Conservation (phyloP, 2,113 vertebrate species). For the Synodontis membranacea region DNA sequence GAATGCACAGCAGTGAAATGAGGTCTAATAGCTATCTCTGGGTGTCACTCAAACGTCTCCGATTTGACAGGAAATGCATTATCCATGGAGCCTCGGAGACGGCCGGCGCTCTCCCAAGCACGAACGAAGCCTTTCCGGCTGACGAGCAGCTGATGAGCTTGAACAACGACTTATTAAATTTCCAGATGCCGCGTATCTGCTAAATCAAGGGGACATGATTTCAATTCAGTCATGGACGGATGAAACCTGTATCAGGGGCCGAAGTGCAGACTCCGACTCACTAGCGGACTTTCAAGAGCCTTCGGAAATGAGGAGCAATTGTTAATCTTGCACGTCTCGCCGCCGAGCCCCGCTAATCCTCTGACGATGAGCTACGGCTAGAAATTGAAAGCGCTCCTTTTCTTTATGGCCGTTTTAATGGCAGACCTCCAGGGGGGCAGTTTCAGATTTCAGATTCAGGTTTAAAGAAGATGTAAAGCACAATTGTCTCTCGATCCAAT, state of each 20-base stretch:
- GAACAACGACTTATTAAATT: conserved; percentile 67
- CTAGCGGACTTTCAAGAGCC: conserved; percentile 7
- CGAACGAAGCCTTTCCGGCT: conserved; percentile 35
- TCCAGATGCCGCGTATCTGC: conserved; percentile 63
- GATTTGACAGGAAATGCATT: conserved; percentile 59
- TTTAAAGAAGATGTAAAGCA: conserved; percentile 62
- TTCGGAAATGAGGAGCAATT: conserved; percentile 56
- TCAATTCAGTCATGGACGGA: conserved; percentile 69
- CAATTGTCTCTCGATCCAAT: conserved; percentile 76
- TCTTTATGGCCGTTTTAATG: conserved; percentile 44
- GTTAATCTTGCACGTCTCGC: conserved; percentile 51
- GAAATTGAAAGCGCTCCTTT: conserved; percentile 58
- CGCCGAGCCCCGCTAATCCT: conserved; percentile 52
- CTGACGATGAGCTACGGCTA: conserved; percentile 53
- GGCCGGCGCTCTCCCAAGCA: conserved; percentile 33
- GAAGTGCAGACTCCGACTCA: conserved; percentile 50
- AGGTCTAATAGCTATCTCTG: conserved; percentile 59
- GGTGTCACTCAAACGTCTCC: conserved; percentile 64
- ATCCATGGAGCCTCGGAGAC: conserved; percentile 50
- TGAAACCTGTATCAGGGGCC: conserved; percentile 56
- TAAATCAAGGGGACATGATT: conserved; percentile 64
- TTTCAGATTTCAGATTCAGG: conserved; percentile 54
- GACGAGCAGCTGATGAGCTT: conserved; percentile 67
- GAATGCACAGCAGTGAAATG: conserved; percentile 40
- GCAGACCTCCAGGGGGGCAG: conserved; percentile 51